Conservation (phyloP, 2,797 vertebrate genomes). For the Peromyscus attwateri region DNA sequence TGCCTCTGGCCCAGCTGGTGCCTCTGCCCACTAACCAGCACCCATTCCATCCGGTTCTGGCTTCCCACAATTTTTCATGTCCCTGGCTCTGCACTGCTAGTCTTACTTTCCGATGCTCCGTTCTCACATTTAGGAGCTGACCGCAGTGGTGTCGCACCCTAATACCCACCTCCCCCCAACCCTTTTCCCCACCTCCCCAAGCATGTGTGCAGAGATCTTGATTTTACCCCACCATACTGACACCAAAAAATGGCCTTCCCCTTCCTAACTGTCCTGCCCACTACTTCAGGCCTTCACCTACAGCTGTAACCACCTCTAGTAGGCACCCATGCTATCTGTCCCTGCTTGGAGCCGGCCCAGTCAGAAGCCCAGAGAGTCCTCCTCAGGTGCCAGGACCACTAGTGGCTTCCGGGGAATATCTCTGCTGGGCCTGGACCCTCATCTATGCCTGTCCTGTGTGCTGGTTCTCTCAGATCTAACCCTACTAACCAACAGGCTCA, state of each 20-base stretch:
- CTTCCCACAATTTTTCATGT: not conserved
- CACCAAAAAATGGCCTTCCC: constrained; percentile 20
- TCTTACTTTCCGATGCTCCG: not conserved
- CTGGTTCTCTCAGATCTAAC: constrained; percentile 71
- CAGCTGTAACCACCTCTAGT: not conserved
- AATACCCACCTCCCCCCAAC: not conserved
- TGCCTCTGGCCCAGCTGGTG: constrained; percentile 46
- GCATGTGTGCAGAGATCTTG: constrained; percentile 65
- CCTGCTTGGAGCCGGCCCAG: not conserved
- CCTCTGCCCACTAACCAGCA: constrained; percentile 13
- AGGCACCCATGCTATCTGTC: not conserved
- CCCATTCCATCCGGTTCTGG: not conserved
- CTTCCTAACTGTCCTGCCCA: not conserved
- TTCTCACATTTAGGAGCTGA: not conserved
- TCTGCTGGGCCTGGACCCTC: not conserved
- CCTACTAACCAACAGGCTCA: constrained; percentile 75
- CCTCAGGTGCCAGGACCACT: constrained; percentile 18
- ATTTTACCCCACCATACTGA: constrained; percentile 37
- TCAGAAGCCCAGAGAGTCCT: not conserved
- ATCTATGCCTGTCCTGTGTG: constrained; percentile 37
- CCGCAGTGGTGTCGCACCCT: not conserved
- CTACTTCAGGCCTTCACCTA: constrained; percentile 3
- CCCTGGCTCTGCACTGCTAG: constrained; percentile 8
- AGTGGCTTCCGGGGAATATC: not conserved
- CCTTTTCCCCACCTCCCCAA: not conserved